These are phyloP conservation scores for Euzetes globulus DNA, from an alignment of 2,888 invertebrate genomes.

Conservation along the genomic window DNA sequence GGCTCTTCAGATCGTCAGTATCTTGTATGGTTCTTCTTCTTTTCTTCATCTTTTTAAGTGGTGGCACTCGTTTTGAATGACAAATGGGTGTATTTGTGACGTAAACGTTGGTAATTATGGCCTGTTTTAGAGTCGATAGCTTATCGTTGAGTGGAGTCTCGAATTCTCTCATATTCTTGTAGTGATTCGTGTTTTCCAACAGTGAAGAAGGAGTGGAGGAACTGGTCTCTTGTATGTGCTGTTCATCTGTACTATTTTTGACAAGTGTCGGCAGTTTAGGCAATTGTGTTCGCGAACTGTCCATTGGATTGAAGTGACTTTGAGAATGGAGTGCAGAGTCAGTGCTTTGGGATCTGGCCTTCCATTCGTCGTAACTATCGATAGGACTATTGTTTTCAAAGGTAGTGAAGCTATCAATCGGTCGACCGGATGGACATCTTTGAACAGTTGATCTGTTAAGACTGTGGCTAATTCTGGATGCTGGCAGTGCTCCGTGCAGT, in stretches of 20 bases:
- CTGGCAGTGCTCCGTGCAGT: slow-evolving; percentile 77
- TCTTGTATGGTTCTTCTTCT: not conserved
- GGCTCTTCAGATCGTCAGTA: not conserved
- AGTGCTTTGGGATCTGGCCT: not conserved
- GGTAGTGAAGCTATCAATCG: not conserved
- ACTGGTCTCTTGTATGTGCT: not conserved
- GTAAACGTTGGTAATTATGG: slow-evolving; percentile 38
- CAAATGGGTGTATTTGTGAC: slow-evolving; percentile 30
- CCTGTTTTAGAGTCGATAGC: slow-evolving; percentile 34
- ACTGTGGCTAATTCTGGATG: slow-evolving; percentile 49
- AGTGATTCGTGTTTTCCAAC: not conserved
- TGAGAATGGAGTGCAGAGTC: not conserved
- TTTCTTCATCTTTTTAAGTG: slow-evolving; percentile 27
- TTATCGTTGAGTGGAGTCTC: slow-evolving; percentile 21
- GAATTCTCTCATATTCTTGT: slow-evolving; percentile 27
- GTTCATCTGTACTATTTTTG: not conserved
- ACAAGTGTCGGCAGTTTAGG: slow-evolving; percentile 34
- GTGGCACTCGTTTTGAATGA: slow-evolving; percentile 33
- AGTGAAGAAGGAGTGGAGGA: not conserved
- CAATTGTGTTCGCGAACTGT: not conserved
- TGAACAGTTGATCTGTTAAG: not conserved
- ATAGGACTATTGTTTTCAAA: not conserved
- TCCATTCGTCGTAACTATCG: slow-evolving; percentile 8
- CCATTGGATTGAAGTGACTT: not conserved
- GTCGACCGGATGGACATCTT: slow-evolving; percentile 1